Percentiles rank a stretch among this genome's conserved stretches.
phyloP scores from a whole-genome alignment of 2,113 vertebrate genomes.

The Condylura cristata region DNA sequence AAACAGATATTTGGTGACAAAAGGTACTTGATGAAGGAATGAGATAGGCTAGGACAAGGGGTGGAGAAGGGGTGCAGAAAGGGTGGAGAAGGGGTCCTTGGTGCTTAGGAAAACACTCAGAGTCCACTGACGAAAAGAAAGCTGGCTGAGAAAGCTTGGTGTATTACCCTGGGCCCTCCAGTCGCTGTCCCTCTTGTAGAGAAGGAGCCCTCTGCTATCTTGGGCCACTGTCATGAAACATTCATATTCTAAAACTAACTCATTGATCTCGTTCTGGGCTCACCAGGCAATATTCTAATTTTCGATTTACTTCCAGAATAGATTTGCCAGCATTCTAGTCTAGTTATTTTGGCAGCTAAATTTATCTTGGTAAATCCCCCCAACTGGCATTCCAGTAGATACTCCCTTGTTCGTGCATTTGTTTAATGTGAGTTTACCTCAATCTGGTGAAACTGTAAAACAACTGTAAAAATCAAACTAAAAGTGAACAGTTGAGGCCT shows the following conservation, averaged over 20 bases:
- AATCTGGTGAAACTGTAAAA: slow-evolving; percentile 22
- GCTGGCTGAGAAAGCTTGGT: too few relatives aligned
- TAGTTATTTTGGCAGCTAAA: not conserved
- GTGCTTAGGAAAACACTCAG: not conserved
- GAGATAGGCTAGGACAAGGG: not conserved
- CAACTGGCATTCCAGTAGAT: not conserved
- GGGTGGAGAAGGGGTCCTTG: not conserved
- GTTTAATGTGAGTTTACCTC: not conserved
- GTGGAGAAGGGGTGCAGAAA: not conserved
- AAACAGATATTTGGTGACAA: too few relatives aligned
- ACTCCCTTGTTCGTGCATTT: not conserved
- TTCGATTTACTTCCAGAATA: not conserved
- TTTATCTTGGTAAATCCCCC: not conserved
- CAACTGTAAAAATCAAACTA: not conserved
- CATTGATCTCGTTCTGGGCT: not conserved
- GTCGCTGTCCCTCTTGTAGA: not conserved
- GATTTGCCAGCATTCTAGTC: not conserved
- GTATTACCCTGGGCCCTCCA: not conserved
- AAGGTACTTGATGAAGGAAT: not conserved
- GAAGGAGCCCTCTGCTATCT: not conserved
- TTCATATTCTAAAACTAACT: not conserved
- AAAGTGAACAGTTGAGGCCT: not conserved
- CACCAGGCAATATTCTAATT: not conserved
- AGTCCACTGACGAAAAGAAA: not conserved
- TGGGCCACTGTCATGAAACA: not conserved